Evolutionary conservation across 2,888 invertebrate species (phyloP).

Genomic region (Brenthis hecate): DNA sequence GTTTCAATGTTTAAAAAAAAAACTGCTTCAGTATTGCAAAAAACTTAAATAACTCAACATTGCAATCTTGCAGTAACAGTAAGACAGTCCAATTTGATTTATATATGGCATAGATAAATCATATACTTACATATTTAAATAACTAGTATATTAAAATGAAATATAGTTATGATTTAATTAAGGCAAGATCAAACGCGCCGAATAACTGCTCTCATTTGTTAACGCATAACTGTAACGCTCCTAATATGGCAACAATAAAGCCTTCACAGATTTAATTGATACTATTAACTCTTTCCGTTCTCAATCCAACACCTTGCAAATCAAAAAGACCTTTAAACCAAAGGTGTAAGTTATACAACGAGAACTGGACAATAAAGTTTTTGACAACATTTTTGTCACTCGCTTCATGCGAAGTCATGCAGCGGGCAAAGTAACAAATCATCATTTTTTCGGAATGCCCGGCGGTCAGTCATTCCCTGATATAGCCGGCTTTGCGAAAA

Average conservation of each 20-base stretch:
- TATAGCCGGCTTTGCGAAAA: conserved; percentile 57
- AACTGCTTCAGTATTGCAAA: too few species aligned
- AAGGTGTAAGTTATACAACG: conserved; percentile 40
- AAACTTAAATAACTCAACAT: too few species aligned
- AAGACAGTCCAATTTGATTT: too few species aligned
- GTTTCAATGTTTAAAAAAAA: too few species aligned
- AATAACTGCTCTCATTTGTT: conserved; percentile 47
- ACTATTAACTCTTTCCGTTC: conserved; percentile 64
- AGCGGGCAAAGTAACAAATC: conserved; percentile 70
- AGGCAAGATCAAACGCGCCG: conserved; percentile 42
- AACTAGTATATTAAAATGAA: conserved; percentile 1
- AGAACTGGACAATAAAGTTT: conserved; percentile 32
- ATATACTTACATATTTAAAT: too few species aligned
- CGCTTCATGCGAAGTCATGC: conserved; percentile 70
- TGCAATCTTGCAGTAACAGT: too few species aligned
- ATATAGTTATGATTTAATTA: conserved; percentile 38
- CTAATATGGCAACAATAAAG: conserved; percentile 59
- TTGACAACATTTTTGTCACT: conserved; percentile 72
- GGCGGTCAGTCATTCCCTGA: conserved; percentile 58
- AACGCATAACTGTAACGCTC: conserved; percentile 46
- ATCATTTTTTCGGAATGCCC: conserved; percentile 70
- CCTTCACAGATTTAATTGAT: conserved; percentile 73
- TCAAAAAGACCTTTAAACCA: conserved; percentile 46
- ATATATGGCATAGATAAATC: too few species aligned
- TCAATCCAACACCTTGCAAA: conserved; percentile 56